Conservation (phyloP, 2,888 invertebrate species). For the Lumbricus terrestris region DNA sequence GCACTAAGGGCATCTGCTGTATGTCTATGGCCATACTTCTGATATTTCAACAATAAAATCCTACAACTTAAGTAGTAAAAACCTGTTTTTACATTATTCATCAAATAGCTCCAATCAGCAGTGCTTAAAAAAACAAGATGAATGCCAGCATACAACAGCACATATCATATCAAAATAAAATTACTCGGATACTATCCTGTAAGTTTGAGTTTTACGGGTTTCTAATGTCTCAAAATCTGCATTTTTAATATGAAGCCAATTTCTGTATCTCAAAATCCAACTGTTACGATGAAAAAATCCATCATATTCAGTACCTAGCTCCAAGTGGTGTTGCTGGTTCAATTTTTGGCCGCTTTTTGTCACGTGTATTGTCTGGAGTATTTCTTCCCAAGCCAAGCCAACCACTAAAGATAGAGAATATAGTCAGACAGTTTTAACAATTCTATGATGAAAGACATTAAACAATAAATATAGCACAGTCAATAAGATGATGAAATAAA, state of each 20-base stretch:
- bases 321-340: slow-evolving; percentile 73
- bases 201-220: not conserved
- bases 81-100: not conserved
- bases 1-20: not conserved
- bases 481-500: not conserved
- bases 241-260: not conserved
- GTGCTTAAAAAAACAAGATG: not conserved
- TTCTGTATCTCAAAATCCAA: not conserved
- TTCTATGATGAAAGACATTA: not conserved
- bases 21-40: not conserved
- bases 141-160: not conserved
- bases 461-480: not conserved
- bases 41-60: not conserved
- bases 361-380: slow-evolving; percentile 11
- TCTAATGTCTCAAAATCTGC: slow-evolving; percentile 4
- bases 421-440: not conserved
- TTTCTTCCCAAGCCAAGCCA: slow-evolving; percentile 59
- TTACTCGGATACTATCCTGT: not conserved
- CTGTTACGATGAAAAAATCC: not conserved
- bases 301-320: slow-evolving; percentile 61
- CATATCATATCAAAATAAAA: not conserved
- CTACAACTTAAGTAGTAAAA: not conserved
- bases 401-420: slow-evolving; percentile 50
- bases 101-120: not conserved
- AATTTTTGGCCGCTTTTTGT: slow-evolving; percentile 59